These are phyloP conservation scores for Orthosia gracilis DNA, from an alignment of 2,888 invertebrate genomes.

Conservation along the genomic window DNA sequence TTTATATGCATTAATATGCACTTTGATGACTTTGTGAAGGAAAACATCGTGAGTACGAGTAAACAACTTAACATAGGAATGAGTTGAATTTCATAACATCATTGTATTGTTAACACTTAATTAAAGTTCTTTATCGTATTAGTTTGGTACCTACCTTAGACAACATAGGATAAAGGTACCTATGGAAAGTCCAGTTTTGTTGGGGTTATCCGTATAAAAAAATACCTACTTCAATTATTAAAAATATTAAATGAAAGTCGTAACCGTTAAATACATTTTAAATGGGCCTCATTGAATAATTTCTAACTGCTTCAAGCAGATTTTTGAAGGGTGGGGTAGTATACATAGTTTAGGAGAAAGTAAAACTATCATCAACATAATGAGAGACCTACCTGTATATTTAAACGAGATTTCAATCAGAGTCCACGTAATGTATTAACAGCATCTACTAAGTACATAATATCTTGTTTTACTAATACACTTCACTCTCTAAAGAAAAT, in stretches of 20 bases:
- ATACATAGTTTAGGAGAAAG: slow-evolving; percentile 22
- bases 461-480: not conserved
- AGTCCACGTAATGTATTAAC: slow-evolving; percentile 13
- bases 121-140: not conserved
- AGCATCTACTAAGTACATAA: slow-evolving; percentile 5
- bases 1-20: too few relatives aligned
- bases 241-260: not conserved
- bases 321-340: not conserved
- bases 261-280: not conserved
- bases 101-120: not conserved
- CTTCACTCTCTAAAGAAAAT: slow-evolving; percentile 25
- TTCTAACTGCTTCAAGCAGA: not conserved
- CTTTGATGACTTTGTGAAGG: too few relatives aligned
- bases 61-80: too few relatives aligned
- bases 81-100: not conserved
- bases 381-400: slow-evolving; percentile 8
- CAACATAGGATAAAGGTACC: not conserved
- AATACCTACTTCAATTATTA: not conserved
- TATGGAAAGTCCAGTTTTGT: not conserved
- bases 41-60: too few relatives aligned
- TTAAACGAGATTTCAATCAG: slow-evolving; percentile 28
- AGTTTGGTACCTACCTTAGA: not conserved
- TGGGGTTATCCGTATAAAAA: too few relatives aligned
- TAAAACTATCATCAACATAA: slow-evolving; percentile 7
- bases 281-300: not conserved